Base-by-base conservation (phyloP, 2,888 invertebrate species). In the Druceiella hillmani region DNA sequence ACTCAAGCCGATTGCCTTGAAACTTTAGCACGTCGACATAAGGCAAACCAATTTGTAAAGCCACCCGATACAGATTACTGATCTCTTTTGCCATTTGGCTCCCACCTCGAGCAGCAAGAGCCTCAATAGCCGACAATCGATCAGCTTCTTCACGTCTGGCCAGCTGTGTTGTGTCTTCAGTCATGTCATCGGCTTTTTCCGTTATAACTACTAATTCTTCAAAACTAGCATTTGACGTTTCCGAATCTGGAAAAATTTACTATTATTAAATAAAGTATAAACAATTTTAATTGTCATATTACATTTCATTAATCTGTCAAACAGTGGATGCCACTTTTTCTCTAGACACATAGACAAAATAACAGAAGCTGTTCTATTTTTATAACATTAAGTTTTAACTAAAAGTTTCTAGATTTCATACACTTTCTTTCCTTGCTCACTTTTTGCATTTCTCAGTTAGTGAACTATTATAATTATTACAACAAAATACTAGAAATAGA, bases 181-280 rank as follows among this genome's bases (percentile, higher is more conserved):
- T 50, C 2, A 53, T 46, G 24, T 57, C 58, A 28, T 66, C 69
- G 27, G 62, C 64, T 40, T 66, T 64, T 50, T 70, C 70, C 36
- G 63, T 62, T 17, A 71, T 67, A 35, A 67, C 59, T 3, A 71
- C 70, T 26, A 71, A 44, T 53, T 71, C 71, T 34, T 72, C 71
- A 47, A 69, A 71, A 52, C 70, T 70, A 0, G 59, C 57, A 47
- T 70, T 69, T 1, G 70, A 70, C 36, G 62, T 57, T 13, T 64
- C 67, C 43, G 71, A 69, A 37, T 59, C 69, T 70, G 45, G 31
- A 49, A 42, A 17, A 30, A 22, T 14, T 27, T 5, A n/a, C n/a
- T n/a, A n/a, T n/a, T n/a, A n/a, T n/a, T n/a, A n/a, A n/a, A n/a
- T n/a, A n/a, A n/a, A n/a, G n/a, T n/a, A n/a, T n/a, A n/a, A n/a